phyloP scores from a whole-genome alignment of 2,797 vertebrate species.

The Sebastes matsubarae region DNA sequence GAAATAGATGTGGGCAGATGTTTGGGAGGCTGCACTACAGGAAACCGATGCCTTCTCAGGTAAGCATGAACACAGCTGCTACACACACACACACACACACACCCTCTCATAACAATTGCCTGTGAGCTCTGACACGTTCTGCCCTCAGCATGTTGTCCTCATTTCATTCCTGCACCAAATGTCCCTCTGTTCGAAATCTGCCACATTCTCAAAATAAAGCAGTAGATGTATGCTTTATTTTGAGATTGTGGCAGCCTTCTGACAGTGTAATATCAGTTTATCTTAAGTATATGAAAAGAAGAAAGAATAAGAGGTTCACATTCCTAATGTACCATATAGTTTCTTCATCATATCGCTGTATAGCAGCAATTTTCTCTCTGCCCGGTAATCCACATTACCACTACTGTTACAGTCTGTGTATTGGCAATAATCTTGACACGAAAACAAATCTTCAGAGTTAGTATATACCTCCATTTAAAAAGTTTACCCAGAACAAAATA shows the following conservation, averaged over 20 bases:
- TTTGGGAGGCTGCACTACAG: slow-evolving; percentile 85
- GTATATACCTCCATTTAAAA: no score
- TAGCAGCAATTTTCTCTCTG: no score
- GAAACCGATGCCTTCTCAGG: slow-evolving; percentile 86
- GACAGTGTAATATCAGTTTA: neutral
- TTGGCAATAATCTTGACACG: no score
- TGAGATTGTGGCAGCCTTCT: neutral
- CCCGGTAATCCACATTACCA: no score
- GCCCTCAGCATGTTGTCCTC: slow-evolving; percentile 13
- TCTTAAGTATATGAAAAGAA: neutral
- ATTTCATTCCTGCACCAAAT: slow-evolving; percentile 47
- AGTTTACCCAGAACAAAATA: no score
- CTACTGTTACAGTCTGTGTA: no score
- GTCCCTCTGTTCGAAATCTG: slow-evolving; percentile 8
- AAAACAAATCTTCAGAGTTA: no score
- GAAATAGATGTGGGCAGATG: slow-evolving; percentile 92
- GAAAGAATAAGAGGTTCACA: neutral
- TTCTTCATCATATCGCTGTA: neutral
- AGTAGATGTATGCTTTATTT: neutral
- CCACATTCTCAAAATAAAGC: neutral
- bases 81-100: slow-evolving; percentile 6
- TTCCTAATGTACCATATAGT: neutral
- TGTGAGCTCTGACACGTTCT: slow-evolving; percentile 65
- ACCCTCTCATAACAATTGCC: slow-evolving; percentile 51
- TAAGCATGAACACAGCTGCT: slow-evolving; percentile 83